Percentiles rank a stretch among this genome's conserved stretches.
These are phyloP conservation scores for Tyrophagus putrescentiae DNA, from an alignment of 1,140 invertebrate genomes.

Conservation along the genomic window DNA sequence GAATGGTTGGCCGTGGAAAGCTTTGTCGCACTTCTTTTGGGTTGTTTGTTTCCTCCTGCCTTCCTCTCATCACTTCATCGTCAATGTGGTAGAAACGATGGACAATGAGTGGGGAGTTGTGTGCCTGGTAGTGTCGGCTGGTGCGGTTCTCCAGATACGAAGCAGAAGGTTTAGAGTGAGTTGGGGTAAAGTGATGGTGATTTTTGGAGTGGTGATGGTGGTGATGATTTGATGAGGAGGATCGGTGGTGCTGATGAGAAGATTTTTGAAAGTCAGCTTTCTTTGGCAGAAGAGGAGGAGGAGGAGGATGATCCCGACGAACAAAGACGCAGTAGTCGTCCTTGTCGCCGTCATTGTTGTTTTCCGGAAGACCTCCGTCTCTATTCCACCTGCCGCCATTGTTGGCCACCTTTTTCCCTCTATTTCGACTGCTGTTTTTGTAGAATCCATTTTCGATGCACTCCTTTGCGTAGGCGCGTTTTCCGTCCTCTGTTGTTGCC, in stretches of 20 bases:
- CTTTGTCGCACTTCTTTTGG: too few relatives aligned
- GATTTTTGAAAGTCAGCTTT: too few relatives aligned
- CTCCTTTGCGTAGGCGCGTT: slow-evolving; percentile 11
- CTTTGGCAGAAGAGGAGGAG: too few relatives aligned
- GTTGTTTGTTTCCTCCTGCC: too few relatives aligned
- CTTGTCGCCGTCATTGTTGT: too few relatives aligned
- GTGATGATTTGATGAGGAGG: neutral
- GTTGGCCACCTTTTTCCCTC: neutral
- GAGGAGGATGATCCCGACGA: neutral
- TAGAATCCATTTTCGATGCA: slow-evolving; percentile 15
- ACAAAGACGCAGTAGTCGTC: slow-evolving; percentile 4
- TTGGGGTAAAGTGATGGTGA: neutral
- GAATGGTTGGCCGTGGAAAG: too few relatives aligned
- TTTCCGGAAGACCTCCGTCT: too few relatives aligned
- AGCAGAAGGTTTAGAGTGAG: neutral
- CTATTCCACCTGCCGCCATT: too few relatives aligned
- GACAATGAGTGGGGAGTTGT: slow-evolving; percentile 13
- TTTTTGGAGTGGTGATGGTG: neutral
- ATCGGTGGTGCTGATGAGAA: too few relatives aligned
- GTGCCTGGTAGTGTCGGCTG: slow-evolving; percentile 10
- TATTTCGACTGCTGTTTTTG: neutral
- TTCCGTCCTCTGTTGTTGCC: too few relatives aligned
- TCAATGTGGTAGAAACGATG: slow-evolving; percentile 16
- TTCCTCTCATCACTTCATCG: too few relatives aligned
- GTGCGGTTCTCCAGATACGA: neutral